Percentiles rank a stretch among this genome's conserved stretches.
Evolutionary conservation across 1,140 invertebrate genomes (phyloP).

Genomic region (Cydia pomonella): DNA sequence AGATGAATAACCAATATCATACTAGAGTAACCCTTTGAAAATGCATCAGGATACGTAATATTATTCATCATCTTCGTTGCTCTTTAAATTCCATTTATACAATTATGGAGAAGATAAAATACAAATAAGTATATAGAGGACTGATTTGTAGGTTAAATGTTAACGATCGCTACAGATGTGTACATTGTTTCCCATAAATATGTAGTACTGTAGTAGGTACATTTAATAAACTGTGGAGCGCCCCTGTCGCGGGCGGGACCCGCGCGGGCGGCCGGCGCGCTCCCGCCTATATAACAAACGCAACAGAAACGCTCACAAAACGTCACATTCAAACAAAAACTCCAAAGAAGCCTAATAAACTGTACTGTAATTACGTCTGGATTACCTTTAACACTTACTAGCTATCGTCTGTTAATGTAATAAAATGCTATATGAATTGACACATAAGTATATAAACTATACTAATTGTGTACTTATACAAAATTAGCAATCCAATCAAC

Average conservation of each 20-base stretch:
- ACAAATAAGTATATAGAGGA: constrained; percentile 17
- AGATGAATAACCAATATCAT: background rate
- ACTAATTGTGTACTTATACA: constrained; percentile 80
- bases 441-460: constrained; percentile 82
- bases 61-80: constrained; percentile 30
- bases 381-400: constrained; percentile 78
- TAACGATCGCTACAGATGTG: constrained; percentile 15
- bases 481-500: constrained; percentile 78
- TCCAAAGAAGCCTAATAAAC: constrained; percentile 63
- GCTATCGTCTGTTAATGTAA: constrained; percentile 77
- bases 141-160: constrained; percentile 3
- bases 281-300: constrained; percentile 7
- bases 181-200: constrained; percentile 25
- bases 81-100: constrained; percentile 31
- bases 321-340: constrained; percentile 39
- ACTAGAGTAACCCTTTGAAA: constrained; percentile 16
- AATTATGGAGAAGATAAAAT: constrained; percentile 29
- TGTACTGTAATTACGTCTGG: constrained; percentile 55
- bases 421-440: constrained; percentile 82
- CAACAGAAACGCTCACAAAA: background rate
- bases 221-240: constrained; percentile 9
- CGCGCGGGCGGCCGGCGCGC: background rate
- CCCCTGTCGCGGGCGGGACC: background rate
- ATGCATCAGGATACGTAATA: constrained; percentile 26
- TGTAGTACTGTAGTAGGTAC: constrained; percentile 1